Conservation (phyloP, 2,888 invertebrate genomes). For the Epiblema foenella region DNA sequence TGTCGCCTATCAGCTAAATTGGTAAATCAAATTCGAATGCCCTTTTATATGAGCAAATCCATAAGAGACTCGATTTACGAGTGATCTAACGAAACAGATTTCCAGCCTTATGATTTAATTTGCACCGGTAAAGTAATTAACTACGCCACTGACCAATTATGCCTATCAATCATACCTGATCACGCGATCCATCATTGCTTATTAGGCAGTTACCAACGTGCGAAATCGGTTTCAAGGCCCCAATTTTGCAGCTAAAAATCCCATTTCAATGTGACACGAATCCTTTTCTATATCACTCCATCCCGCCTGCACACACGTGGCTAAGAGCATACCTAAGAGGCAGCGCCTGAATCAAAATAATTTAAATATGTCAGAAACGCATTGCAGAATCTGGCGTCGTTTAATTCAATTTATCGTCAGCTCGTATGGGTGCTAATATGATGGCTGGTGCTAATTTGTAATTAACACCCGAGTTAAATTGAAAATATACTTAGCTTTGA, state of each 20-base stretch:
- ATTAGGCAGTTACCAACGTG: constrained; percentile 15
- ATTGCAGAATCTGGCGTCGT: neutral
- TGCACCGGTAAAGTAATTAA: constrained; percentile 8
- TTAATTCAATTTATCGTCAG: constrained; percentile 15
- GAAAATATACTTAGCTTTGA: neutral
- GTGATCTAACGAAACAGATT: neutral
- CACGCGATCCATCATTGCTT: constrained; percentile 19
- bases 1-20: neutral
- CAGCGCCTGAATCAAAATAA: neutral
- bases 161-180: constrained; percentile 22
- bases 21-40: neutral
- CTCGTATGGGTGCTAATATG: neutral
- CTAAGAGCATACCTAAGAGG: neutral
- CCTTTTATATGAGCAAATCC: neutral
- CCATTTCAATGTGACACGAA: neutral
- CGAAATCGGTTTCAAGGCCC: constrained; percentile 1
- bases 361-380: neutral
- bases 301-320: neutral
- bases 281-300: neutral
- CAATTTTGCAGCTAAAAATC: neutral
- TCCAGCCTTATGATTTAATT: constrained; percentile 3
- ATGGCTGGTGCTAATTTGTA: constrained; percentile 1
- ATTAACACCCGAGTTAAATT: constrained; percentile 1
- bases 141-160: constrained; percentile 19
- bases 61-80: neutral